These are phyloP conservation scores for Drosophila truncata DNA, from an alignment of 1,140 invertebrate genomes.

Conservation along the genomic window DNA sequence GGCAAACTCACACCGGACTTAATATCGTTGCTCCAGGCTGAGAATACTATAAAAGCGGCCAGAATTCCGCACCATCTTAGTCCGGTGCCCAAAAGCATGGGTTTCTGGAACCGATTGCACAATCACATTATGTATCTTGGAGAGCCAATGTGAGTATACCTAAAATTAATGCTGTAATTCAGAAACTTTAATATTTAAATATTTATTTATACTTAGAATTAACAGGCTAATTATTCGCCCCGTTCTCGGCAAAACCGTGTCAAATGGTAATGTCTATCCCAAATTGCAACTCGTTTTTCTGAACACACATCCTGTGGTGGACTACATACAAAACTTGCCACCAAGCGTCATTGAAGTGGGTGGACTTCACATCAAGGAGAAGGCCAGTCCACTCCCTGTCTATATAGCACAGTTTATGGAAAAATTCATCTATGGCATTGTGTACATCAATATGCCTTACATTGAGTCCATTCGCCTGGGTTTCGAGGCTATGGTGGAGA, in stretches of 20 bases:
- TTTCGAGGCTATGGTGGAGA: constrained; percentile 15
- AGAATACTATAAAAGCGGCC: constrained; percentile 62
- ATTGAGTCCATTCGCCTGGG: constrained; percentile 36
- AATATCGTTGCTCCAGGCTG: constrained; percentile 33
- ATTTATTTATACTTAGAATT: constrained; percentile 18
- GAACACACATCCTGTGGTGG: constrained; percentile 85
- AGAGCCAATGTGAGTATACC: constrained; percentile 56
- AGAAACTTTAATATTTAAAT: neutral
- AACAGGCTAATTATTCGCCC: constrained; percentile 11
- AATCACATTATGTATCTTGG: constrained; percentile 64
- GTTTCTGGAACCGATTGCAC: constrained; percentile 63
- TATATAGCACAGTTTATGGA: constrained; percentile 56
- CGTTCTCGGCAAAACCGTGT: constrained; percentile 10
- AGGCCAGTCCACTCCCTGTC: constrained; percentile 43
- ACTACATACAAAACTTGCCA: constrained; percentile 84
- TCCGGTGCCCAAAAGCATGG: constrained; percentile 51
- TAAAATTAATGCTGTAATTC: neutral
- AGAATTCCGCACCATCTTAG: constrained; percentile 54
- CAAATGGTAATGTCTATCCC: neutral
- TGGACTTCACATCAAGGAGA: constrained; percentile 85
- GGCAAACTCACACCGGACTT: constrained; percentile 56
- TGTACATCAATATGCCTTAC: constrained; percentile 73
- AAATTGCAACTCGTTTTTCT: constrained; percentile 78
- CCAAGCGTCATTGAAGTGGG: constrained; percentile 87
- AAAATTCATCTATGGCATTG: constrained; percentile 62